A percentile compares a stretch with the other conserved stretches of the same genome.
These are phyloP conservation scores for Sesia bembeciformis DNA, from an alignment of 2,888 invertebrate genomes.

Conservation along the genomic window DNA sequence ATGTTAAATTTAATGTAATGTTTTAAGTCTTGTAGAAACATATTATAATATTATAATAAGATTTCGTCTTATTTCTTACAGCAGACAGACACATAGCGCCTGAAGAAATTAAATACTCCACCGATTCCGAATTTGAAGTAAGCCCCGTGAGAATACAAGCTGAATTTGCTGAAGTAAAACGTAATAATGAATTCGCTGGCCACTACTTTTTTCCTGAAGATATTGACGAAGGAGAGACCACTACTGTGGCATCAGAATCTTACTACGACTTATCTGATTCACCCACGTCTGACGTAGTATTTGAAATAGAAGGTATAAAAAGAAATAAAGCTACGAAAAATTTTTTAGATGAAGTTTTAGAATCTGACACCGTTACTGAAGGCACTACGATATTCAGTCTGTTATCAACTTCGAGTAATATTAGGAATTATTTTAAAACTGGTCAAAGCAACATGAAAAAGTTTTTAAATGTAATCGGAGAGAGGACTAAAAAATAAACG, in stretches of 20 bases:
- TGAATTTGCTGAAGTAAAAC: conserved; percentile 40
- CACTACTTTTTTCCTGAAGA: conserved; percentile 67
- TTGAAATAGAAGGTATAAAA: conserved; percentile 51
- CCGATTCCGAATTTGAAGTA: conserved; percentile 21
- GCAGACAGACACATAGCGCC: conserved; percentile 30
- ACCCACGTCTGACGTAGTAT: conserved; percentile 39
- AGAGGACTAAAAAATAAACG: conserved; percentile 13
- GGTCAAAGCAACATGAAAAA: conserved; percentile 37
- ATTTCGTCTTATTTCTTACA: too few relatives aligned
- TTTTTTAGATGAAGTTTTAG: conserved; percentile 59
- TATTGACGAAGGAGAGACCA: conserved; percentile 14
- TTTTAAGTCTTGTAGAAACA: too few relatives aligned
- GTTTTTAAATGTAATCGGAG: conserved; percentile 34
- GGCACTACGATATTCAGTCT: conserved; percentile 22
- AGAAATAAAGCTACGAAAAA: conserved; percentile 44
- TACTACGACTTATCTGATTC: conserved; percentile 42
- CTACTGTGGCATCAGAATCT: conserved; percentile 32
- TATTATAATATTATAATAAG: too few relatives aligned
- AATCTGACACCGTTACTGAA: conserved; percentile 41
- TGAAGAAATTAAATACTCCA: conserved; percentile 17
- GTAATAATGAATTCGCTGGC: conserved; percentile 50
- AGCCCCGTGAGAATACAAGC: conserved; percentile 49
- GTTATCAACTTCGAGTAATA: conserved; percentile 16
- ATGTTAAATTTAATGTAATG: conserved; percentile 5
- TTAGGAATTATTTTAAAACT: conserved; percentile 26